A percentile compares a stretch with the other conserved stretches of the same genome.
Evolutionary conservation across 2,113 vertebrate species (phyloP).

Genomic region (Eonycteris spelaea): DNA sequence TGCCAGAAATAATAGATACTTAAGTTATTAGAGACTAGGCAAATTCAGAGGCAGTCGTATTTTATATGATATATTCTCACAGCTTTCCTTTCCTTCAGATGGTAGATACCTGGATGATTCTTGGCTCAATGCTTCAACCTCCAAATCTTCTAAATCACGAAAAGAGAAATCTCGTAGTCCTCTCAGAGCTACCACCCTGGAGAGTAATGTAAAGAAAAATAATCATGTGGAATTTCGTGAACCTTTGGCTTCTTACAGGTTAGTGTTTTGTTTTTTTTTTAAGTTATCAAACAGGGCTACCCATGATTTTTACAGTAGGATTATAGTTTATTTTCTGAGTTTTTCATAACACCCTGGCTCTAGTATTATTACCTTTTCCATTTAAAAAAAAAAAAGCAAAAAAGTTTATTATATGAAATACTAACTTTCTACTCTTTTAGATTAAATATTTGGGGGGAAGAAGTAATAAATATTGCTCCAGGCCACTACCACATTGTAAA

Average conservation of each 20-base stretch:
- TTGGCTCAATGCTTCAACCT: slow-evolving; percentile 76
- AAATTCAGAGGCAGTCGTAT: neutral
- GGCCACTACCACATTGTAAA: neutral
- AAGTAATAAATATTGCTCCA: neutral
- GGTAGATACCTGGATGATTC: slow-evolving; percentile 75
- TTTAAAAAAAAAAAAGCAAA: slow-evolving; percentile 5
- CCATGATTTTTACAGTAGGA: neutral
- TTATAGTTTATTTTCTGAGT: slow-evolving; percentile 14
- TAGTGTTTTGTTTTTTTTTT: neutral
- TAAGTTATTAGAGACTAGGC: neutral
- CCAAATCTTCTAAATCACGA: slow-evolving; percentile 80
- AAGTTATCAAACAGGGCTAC: neutral
- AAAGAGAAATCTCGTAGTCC: slow-evolving; percentile 94
- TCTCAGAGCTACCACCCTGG: slow-evolving; percentile 90
- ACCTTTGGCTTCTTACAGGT: slow-evolving; percentile 92
- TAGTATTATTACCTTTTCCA: slow-evolving; percentile 8
- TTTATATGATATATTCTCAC: neutral
- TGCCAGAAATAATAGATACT: neutral
- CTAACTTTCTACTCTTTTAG: neutral
- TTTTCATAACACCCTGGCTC: neutral
- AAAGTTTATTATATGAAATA: neutral
- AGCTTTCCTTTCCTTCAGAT: slow-evolving; percentile 77
- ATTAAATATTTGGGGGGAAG: neutral
- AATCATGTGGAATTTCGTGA: slow-evolving; percentile 90
- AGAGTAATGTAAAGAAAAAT: slow-evolving; percentile 90